Conservation (phyloP, 1,140 invertebrate species). For the Zelostemma sp. region DNA sequence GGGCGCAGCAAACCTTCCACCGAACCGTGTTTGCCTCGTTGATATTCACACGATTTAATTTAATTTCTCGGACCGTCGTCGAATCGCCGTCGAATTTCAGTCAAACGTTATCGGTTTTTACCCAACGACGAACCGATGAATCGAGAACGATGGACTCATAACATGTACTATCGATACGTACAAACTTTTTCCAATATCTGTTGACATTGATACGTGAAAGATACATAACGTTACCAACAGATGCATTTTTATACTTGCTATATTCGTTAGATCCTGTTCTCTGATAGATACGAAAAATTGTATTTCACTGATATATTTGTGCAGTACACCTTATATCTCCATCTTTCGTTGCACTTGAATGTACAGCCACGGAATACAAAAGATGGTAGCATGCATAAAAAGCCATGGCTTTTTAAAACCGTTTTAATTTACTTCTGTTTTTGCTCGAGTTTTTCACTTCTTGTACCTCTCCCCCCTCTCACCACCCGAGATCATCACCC, state of each 20-base stretch:
- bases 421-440: too few species aligned
- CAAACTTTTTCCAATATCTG: conserved; percentile 33
- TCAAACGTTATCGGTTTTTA: conserved; percentile 16
- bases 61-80: conserved; percentile 19
- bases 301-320: conserved; percentile 1
- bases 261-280: conserved; percentile 6
- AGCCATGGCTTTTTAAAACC: not conserved
- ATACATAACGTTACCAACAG: conserved; percentile 5
- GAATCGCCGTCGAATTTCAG: conserved; percentile 10
- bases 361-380: not conserved
- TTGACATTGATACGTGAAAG: conserved; percentile 20
- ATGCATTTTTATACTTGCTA: conserved; percentile 10
- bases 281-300: not conserved
- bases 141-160: conserved; percentile 16
- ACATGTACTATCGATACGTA: not conserved
- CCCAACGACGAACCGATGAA: conserved; percentile 1
- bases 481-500: too few species aligned
- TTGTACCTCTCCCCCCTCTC: too few species aligned
- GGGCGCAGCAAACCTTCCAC: too few species aligned
- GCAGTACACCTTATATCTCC: not conserved
- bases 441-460: too few species aligned
- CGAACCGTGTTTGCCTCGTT: not conserved
- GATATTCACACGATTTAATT: conserved; percentile 11
- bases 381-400: not conserved
- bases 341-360: not conserved